A percentile compares a stretch with the other conserved stretches of the same genome.
Conservation (phyloP, 2,888 invertebrate species). For the Eulithis prunata region DNA sequence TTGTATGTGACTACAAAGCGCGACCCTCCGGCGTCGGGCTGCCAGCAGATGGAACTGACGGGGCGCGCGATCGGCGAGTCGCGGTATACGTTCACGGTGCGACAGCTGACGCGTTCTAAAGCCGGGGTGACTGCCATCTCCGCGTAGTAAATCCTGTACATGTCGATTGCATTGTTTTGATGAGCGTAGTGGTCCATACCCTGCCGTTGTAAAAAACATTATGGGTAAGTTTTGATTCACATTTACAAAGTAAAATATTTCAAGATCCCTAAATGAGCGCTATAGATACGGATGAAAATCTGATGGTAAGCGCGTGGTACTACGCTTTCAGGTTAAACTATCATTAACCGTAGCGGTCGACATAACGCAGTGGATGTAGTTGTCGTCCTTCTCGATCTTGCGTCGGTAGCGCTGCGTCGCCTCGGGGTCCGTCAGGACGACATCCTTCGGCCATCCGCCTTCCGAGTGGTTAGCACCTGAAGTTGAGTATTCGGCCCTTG, state of each 20-base stretch:
- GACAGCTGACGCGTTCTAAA: constrained; percentile 86
- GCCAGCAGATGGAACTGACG: constrained; percentile 92
- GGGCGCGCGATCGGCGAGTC: constrained; percentile 87
- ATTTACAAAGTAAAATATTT: no score
- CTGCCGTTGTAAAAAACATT: constrained; percentile 68
- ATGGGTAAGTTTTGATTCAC: no score
- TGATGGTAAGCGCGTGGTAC: no score
- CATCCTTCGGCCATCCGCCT: constrained; percentile 93
- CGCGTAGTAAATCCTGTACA: constrained; percentile 94
- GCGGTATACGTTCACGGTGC: constrained; percentile 93
- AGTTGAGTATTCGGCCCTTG: constrained; percentile 82
- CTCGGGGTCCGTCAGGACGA: constrained; percentile 86
- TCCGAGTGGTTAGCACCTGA: constrained; percentile 89
- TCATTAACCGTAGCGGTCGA: constrained; percentile 64
- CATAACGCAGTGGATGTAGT: constrained; percentile 87
- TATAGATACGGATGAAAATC: no score
- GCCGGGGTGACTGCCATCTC: constrained; percentile 87
- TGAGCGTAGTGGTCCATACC: constrained; percentile 92
- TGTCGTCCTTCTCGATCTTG: constrained; percentile 92
- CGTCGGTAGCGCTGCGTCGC: constrained; percentile 90
- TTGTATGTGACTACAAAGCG: constrained; percentile 93
- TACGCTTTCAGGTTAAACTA: no score
- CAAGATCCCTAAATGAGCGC: no score
- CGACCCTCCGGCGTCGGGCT: constrained; percentile 91
- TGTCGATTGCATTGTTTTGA: constrained; percentile 96